Percentiles rank a stretch among this genome's conserved stretches.
phyloP scores from a whole-genome alignment of 2,797 vertebrate species.

The Xenopus petersii region DNA sequence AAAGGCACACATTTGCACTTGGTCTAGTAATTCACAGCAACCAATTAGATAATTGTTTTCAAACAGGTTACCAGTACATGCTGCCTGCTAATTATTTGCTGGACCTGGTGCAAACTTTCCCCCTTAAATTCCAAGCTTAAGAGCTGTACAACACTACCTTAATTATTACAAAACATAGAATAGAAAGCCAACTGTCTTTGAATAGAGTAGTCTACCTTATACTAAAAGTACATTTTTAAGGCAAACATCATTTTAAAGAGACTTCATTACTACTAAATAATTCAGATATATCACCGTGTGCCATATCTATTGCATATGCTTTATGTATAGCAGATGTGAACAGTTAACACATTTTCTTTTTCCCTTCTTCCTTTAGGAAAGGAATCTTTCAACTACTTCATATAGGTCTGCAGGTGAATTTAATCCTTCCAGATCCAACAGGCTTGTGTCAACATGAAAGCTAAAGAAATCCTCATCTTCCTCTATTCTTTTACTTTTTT shows the following conservation, averaged over 20 bases:
- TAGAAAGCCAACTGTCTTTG: too few species aligned
- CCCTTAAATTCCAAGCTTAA: too few species aligned
- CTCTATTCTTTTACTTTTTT: conserved; percentile 21
- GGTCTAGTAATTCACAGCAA: too few species aligned
- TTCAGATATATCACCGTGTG: conserved; percentile 17
- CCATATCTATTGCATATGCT: conserved; percentile 7
- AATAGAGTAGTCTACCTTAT: too few species aligned
- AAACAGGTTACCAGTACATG: too few species aligned
- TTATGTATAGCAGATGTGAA: conserved; percentile 47
- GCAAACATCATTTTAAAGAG: neutral
- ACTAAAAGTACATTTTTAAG: too few species aligned
- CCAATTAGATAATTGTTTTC: too few species aligned
- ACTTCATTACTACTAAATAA: neutral
- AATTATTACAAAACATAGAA: too few species aligned
- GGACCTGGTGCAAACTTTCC: too few species aligned
- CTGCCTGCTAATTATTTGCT: too few species aligned
- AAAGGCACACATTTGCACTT: too few species aligned
- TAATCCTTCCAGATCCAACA: conserved; percentile 60
- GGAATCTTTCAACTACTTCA: conserved; percentile 70
- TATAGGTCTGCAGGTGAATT: conserved; percentile 72
- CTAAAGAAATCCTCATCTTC: conserved; percentile 50
- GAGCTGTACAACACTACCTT: too few species aligned
- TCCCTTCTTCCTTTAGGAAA: conserved; percentile 51
- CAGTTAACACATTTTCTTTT: conserved; percentile 11
- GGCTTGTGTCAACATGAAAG: conserved; percentile 52